Evolutionary conservation across 1,140 invertebrate genomes (phyloP), one percentile per base, ranked within the genome.

Genomic region (Lordiphosa collinella): DNA sequence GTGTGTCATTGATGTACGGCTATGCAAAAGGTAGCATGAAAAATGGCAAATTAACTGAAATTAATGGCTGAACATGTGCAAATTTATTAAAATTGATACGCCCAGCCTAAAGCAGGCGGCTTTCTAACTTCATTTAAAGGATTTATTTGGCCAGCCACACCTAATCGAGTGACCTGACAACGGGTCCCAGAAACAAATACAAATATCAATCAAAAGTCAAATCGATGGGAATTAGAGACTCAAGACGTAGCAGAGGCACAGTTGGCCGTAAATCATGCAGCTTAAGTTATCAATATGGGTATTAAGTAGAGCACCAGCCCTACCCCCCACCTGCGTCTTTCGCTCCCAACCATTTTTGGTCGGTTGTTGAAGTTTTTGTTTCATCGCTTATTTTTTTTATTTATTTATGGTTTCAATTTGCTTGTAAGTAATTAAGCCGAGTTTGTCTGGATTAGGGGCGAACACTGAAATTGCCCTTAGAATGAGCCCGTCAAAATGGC

Each of bases 71-170:
- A 56, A 58, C 63, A 78, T 73, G 78, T 54, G 68, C 52, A 59
- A 84, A 82, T 82, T 82, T 82, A 82, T 82, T 82, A 84, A 82
- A 82, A 82, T 82, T 82, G 78, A 82, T 82, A 82, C 67, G 46
- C 67, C 25, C 40, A 75, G 73, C 50, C 50, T 44, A 47, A 25
- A 13, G 38, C 40, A 32, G 52, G 53, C 67, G 61, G 65, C 78
- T 84, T 82, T 68, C 78, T 64, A 78, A 82, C 78, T 84, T 82
- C 63, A 84, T 82, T 82, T 69, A 62, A 47, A 29, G 59, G 78
- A 82, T 84, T 82, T 82, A 84, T 78, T 7, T 25, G 71, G 47
- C 32, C 7, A 9, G 48, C 11, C 22, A 25, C 22, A 25, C 43
- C 52, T 62, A 70, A 70, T 66, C 67, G 52, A 70, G 60, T 49